These are phyloP conservation scores for Pristionchus arcanus DNA, from an alignment of 2,888 invertebrate genomes.

Conservation along the genomic window DNA sequence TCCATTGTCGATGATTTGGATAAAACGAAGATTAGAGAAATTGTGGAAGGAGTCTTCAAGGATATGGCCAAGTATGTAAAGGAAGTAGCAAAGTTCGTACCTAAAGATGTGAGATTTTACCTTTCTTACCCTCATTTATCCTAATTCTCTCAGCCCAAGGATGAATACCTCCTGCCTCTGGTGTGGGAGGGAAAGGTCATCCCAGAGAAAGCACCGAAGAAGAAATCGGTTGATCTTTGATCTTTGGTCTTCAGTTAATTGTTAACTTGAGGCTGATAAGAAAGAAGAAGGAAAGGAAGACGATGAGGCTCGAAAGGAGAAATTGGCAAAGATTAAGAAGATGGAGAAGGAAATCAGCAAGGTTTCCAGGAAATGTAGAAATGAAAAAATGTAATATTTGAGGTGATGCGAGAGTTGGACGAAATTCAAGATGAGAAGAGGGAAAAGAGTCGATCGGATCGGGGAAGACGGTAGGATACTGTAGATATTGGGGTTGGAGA, in stretches of 20 bases:
- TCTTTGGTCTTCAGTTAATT: not conserved
- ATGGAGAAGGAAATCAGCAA: not conserved
- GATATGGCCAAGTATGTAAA: not conserved
- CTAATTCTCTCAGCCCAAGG: not conserved
- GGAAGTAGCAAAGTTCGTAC: too few relatives aligned
- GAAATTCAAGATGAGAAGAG: not conserved
- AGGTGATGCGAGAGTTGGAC: not conserved
- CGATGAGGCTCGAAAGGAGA: not conserved
- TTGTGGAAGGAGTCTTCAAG: not conserved
- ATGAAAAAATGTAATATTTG: not conserved
- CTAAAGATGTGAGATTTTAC: too few relatives aligned
- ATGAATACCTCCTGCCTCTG: not conserved
- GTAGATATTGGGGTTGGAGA: too few relatives aligned
- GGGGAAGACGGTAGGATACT: not conserved
- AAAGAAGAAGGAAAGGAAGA: not conserved
- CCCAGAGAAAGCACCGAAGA: not conserved
- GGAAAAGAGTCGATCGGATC: not conserved
- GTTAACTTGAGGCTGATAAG: not conserved
- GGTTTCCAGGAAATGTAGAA: not conserved
- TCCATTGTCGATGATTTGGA: not conserved
- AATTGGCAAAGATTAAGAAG: not conserved
- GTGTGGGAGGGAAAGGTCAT: not conserved
- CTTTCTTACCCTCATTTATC: not conserved
- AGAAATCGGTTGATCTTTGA: slow-evolving; percentile 4
- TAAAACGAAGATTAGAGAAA: not conserved